phyloP scores from a whole-genome alignment of 2,888 invertebrate genomes.

The Cheilosia vulpina region DNA sequence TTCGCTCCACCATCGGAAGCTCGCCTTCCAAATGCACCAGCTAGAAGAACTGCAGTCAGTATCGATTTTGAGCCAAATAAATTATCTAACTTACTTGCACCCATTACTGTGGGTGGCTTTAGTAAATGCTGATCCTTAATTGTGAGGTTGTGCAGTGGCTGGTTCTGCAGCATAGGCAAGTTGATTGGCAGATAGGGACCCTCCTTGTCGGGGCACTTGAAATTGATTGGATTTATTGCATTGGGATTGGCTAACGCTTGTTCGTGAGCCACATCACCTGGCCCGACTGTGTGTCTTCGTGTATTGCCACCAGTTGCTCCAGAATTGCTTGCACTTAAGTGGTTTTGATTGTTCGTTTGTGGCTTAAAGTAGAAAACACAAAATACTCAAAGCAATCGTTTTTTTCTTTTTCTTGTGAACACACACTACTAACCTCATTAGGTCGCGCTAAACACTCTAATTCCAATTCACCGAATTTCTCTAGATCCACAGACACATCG shows the following conservation, averaged over 20 bases:
- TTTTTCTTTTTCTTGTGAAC: background rate
- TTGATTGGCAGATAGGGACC: constrained; percentile 91
- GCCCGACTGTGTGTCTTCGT: constrained; percentile 96
- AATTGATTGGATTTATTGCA: constrained; percentile 81
- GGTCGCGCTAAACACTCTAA: constrained; percentile 80
- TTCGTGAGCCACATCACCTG: constrained; percentile 94
- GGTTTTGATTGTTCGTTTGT: constrained; percentile 78
- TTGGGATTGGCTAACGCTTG: constrained; percentile 87
- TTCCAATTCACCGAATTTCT: constrained; percentile 82
- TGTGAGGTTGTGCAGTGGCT: constrained; percentile 92
- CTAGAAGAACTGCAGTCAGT: constrained; percentile 80
- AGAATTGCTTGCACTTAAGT: constrained; percentile 78
- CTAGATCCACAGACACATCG: constrained; percentile 82
- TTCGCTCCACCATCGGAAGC: constrained; percentile 98
- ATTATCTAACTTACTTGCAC: constrained; percentile 86
- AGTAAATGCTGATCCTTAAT: constrained; percentile 96
- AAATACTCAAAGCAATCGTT: background rate
- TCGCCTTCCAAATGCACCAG: constrained; percentile 93
- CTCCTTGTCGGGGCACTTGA: constrained; percentile 80
- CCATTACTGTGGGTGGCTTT: constrained; percentile 96
- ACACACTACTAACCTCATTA: constrained; percentile 78
- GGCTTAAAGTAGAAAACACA: constrained; percentile 58
- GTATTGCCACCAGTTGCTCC: constrained; percentile 84
- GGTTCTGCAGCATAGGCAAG: constrained; percentile 92
- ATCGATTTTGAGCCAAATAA: background rate